Conservation (phyloP, 2,888 invertebrate species). For the Rhyacophila evoluta region DNA sequence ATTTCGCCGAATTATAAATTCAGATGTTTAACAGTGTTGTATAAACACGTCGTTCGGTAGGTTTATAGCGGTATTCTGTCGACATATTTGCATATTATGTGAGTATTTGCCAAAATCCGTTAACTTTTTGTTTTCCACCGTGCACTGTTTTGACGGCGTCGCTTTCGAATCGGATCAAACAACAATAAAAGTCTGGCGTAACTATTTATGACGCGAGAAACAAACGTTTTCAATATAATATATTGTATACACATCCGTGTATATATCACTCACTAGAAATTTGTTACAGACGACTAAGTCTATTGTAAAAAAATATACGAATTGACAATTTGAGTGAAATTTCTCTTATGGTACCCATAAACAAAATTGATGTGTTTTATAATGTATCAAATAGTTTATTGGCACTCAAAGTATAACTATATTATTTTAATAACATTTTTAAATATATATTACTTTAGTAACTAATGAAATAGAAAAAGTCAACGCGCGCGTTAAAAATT, state of each 20-base stretch:
- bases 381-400: too few relatives aligned
- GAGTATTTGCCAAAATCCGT: constrained; percentile 31
- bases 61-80: constrained; percentile 28
- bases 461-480: too few relatives aligned
- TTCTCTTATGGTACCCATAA: too few relatives aligned
- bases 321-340: too few relatives aligned
- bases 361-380: too few relatives aligned
- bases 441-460: too few relatives aligned
- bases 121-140: constrained; percentile 31
- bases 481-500: too few relatives aligned
- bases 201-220: constrained; percentile 23
- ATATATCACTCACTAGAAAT: background rate
- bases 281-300: background rate
- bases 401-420: too few relatives aligned
- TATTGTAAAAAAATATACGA: background rate
- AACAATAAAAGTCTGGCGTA: constrained; percentile 2
- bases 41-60: constrained; percentile 24
- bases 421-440: too few relatives aligned
- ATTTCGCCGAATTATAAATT: constrained; percentile 32
- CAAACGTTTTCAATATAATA: constrained; percentile 1
- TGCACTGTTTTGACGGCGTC: constrained; percentile 38
- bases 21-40: constrained; percentile 19
- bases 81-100: constrained; percentile 1
- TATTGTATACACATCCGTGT: background rate
- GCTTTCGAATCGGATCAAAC: constrained; percentile 28